Percentiles rank a stretch among this genome's conserved stretches.
phyloP scores from a whole-genome alignment of 1,140 invertebrate species.

The Gonatopus flavifemur region DNA sequence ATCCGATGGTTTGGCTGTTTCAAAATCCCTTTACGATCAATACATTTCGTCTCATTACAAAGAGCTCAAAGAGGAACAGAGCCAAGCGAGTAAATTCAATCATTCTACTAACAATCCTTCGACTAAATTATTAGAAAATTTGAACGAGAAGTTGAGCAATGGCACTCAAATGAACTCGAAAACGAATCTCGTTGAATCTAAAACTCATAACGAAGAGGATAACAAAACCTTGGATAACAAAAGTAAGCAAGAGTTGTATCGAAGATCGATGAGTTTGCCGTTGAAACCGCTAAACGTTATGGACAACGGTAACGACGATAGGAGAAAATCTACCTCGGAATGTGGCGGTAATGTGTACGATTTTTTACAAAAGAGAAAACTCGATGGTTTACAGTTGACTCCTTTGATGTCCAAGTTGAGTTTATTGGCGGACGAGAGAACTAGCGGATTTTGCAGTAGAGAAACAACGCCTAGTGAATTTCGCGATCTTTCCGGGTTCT shows the following conservation, averaged over 20 bases:
- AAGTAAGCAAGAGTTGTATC: constrained; percentile 56
- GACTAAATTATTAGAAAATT: background rate
- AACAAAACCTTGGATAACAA: constrained; percentile 42
- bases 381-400: constrained; percentile 69
- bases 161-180: background rate
- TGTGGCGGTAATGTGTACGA: constrained; percentile 41
- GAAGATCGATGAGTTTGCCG: constrained; percentile 68
- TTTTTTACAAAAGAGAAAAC: constrained; percentile 57
- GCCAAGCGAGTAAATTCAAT: background rate
- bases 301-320: constrained; percentile 36
- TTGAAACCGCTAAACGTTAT: constrained; percentile 67
- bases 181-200: constrained; percentile 1
- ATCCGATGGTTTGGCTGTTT: constrained; percentile 71
- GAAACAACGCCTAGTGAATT: constrained; percentile 69
- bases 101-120: constrained; percentile 4
- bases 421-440: constrained; percentile 70
- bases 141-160: background rate
- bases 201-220: constrained; percentile 1
- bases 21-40: constrained; percentile 70
- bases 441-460: constrained; percentile 68
- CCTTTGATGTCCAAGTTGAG: constrained; percentile 81
- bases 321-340: constrained; percentile 49
- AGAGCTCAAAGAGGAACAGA: constrained; percentile 22
- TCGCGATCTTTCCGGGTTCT: constrained; percentile 57
- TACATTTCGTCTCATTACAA: constrained; percentile 58